A percentile compares a stretch with the other conserved stretches of the same genome.
phyloP scores from a whole-genome alignment of 2,113 vertebrate species.

The Struthidea cinerea region DNA sequence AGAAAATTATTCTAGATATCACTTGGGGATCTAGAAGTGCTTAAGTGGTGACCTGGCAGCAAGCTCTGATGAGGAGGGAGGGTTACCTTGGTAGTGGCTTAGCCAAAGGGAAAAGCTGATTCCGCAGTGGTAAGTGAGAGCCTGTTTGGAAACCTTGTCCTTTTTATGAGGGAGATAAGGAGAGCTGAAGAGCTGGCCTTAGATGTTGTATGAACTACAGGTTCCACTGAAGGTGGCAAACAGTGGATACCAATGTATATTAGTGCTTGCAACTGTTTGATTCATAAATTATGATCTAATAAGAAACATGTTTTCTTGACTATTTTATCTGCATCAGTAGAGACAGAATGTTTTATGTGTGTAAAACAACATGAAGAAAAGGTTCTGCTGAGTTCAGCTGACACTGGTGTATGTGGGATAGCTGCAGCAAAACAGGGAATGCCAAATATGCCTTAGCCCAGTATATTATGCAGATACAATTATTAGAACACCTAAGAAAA shows the following conservation, averaged over 20 bases:
- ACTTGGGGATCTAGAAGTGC: background rate
- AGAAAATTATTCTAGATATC: background rate
- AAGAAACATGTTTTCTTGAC: background rate
- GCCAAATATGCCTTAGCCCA: background rate
- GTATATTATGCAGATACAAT: background rate
- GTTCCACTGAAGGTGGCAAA: background rate
- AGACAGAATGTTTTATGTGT: background rate
- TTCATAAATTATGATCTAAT: background rate
- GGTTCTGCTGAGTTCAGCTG: background rate
- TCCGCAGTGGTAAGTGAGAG: background rate
- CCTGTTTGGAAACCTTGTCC: background rate
- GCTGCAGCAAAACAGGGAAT: background rate
- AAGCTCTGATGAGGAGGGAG: background rate
- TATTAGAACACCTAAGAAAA: background rate
- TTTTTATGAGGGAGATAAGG: background rate
- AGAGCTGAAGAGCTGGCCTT: background rate
- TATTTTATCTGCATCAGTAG: background rate
- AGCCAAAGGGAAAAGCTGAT: background rate
- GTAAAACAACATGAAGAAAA: background rate
- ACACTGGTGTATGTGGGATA: background rate
- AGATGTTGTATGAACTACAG: background rate
- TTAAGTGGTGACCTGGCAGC: constrained; percentile 1
- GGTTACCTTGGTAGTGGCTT: background rate
- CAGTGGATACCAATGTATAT: background rate
- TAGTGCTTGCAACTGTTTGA: background rate